Evolutionary conservation across 2,797 vertebrate genomes (phyloP), one percentile per base, ranked within the genome.

Genomic region (Taenioides sp.): DNA sequence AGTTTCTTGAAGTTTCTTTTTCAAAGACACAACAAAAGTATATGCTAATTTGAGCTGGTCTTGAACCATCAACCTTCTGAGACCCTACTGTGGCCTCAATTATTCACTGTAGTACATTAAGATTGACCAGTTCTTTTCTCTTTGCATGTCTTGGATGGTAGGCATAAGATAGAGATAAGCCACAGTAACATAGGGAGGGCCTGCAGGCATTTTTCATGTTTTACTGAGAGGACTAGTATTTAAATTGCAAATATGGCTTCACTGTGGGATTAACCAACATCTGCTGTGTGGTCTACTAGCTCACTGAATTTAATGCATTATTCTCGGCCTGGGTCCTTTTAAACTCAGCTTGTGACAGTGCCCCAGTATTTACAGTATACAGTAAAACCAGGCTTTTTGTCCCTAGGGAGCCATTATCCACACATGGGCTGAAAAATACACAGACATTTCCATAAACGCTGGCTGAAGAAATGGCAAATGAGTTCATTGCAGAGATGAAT

Each of bases 281-380:
- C 47, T 65, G 43, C 69, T 70, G 47, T 70, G 43, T 69, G 70
- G 60, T 72, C 52, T 43, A 27, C 47, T 68, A 40, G 70, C 69
- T 67, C 37, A 74, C 34, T 80, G 73, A 82, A 80, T 72, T 64
- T 27, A 78, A 72, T 72, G 66, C 71, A 62, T 83, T 72, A 72
- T 80, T 86, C 77, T 66, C 60, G 67, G 64, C 59, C 47, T 58
- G 52, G 78, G 72, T 74, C 47, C 67, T 66, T 76, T 55, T 70
- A 74, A 65, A 54, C 37, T 22, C 67, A 75, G 75, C 72, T 43
- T 5, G 58, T n/a, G 73, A 65, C 69, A 22, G 47, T 68, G 58
- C 58, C 61, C 67, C 31, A 64, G 40, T 49, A 25, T 65, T 64
- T 37, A 66, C 77, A 77, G 74, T 76, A 71, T 76, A 79, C 74